Evolutionary conservation across 92 coral and sea anemone species (phyloP).

Genomic region (Porites cylindrica): DNA sequence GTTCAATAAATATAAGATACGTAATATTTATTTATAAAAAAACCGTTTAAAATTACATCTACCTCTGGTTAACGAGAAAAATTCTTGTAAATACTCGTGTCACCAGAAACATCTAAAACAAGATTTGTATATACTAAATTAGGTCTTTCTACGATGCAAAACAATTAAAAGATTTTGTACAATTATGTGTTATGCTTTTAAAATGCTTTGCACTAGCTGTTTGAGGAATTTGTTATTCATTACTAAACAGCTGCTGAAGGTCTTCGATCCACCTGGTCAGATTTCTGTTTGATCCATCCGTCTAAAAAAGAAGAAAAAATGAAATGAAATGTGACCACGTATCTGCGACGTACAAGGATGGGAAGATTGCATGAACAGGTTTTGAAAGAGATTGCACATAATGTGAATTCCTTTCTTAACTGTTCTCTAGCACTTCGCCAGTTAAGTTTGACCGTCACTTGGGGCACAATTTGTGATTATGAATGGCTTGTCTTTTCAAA

Average conservation of each 20-base stretch:
- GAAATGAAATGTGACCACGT: background rate
- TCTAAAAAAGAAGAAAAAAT: constrained; percentile 49
- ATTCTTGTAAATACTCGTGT: constrained; percentile 60
- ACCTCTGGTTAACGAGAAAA: constrained; percentile 24
- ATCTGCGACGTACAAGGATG: no score
- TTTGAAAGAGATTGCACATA: no score
- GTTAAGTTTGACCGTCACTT: no score
- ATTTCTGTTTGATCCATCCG: constrained; percentile 25
- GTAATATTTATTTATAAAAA: constrained; percentile 60
- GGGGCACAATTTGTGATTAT: no score
- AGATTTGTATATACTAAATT: constrained; percentile 68
- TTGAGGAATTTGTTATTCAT: constrained; percentile 10
- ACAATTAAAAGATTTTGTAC: constrained; percentile 48
- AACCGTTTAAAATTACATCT: constrained; percentile 18
- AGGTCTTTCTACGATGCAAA: constrained; percentile 27
- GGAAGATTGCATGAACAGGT: no score
- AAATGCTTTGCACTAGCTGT: background rate
- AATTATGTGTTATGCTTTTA: background rate
- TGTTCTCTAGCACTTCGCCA: no score
- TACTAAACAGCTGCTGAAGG: constrained; percentile 71
- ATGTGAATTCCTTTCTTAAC: no score
- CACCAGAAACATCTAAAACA: constrained; percentile 50
- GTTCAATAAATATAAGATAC: constrained; percentile 46
- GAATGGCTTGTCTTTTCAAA: no score
- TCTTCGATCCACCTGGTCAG: constrained; percentile 74